phyloP scores from a whole-genome alignment of 92 coral and sea anemone genomes.

The Porites evermanni region DNA sequence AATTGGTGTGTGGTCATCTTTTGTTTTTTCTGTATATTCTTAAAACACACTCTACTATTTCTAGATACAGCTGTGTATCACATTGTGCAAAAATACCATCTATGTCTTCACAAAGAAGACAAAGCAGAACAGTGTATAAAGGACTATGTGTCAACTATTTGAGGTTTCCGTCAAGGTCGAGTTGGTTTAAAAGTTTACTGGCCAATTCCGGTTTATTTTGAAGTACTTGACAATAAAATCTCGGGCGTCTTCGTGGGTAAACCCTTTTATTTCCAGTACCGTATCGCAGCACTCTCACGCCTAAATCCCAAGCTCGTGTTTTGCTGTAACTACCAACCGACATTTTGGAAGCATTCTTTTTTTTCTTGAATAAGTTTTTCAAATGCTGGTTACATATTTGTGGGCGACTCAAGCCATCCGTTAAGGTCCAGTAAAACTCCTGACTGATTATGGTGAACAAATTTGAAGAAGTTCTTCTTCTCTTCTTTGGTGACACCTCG shows the following conservation, averaged over 20 bases:
- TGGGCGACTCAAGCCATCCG: constrained; percentile 38
- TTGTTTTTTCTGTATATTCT: constrained; percentile 17
- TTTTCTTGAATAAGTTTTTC: constrained; percentile 9
- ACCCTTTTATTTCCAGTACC: constrained; percentile 43
- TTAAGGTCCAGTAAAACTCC: constrained; percentile 30
- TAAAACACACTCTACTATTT: constrained; percentile 30
- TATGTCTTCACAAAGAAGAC: constrained; percentile 37
- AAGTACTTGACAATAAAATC: constrained; percentile 49
- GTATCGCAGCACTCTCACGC: constrained; percentile 38
- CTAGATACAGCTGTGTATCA: constrained; percentile 26
- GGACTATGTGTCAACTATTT: constrained; percentile 34
- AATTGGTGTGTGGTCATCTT: background rate
- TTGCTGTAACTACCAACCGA: constrained; percentile 27
- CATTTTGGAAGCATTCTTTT: constrained; percentile 22
- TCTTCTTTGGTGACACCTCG: constrained; percentile 10
- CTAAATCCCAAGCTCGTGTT: constrained; percentile 37
- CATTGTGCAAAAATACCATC: constrained; percentile 31
- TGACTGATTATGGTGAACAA: constrained; percentile 20
- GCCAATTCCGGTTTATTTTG: background rate
- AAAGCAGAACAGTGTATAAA: constrained; percentile 38
- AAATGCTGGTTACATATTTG: background rate
- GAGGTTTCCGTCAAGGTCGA: background rate
- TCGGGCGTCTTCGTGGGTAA: constrained; percentile 16
- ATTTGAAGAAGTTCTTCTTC: constrained; percentile 1
- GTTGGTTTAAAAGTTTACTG: background rate